Evolutionary conservation across 2,113 vertebrate species (phyloP).

Genomic region (Neolamprologus sp.): DNA sequence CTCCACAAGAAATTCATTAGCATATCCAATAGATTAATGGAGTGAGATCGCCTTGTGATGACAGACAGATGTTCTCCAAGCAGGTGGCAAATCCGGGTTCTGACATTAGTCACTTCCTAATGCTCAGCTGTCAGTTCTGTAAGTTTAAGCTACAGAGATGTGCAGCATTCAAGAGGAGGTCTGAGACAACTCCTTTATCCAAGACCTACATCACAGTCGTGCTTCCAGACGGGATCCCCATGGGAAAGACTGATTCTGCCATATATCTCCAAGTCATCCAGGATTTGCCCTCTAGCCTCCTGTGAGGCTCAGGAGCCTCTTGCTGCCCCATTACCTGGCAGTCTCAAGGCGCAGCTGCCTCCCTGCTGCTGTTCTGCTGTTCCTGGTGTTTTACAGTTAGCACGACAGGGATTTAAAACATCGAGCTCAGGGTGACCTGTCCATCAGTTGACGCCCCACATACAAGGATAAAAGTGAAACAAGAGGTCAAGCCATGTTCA

Average conservation of each 20-base stretch:
- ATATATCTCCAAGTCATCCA: background rate
- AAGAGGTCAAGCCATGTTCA: background rate
- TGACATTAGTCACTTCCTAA: slow-evolving; percentile 2
- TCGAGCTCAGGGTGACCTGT: slow-evolving; percentile 51
- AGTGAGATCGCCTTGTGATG: slow-evolving; percentile 24
- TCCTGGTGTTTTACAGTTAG: slow-evolving; percentile 1
- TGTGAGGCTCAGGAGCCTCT: slow-evolving; percentile 14
- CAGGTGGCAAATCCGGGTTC: slow-evolving; percentile 27
- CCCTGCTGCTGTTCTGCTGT: background rate
- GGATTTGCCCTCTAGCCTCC: slow-evolving; percentile 34
- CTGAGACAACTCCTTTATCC: background rate
- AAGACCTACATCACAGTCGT: background rate
- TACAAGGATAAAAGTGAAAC: background rate
- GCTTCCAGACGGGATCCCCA: background rate
- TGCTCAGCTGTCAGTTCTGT: background rate
- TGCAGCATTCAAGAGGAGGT: background rate
- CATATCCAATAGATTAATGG: slow-evolving; percentile 22
- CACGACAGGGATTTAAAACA: background rate
- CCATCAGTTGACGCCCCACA: background rate
- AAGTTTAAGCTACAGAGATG: background rate
- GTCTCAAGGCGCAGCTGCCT: slow-evolving; percentile 28
- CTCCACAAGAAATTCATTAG: slow-evolving; percentile 39
- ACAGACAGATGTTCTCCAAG: slow-evolving; percentile 44
- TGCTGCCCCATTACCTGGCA: slow-evolving; percentile 27
- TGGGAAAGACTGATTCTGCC: background rate